Evolutionary conservation across 2,797 vertebrate species (phyloP).

Genomic region (Margarornis squamiger): DNA sequence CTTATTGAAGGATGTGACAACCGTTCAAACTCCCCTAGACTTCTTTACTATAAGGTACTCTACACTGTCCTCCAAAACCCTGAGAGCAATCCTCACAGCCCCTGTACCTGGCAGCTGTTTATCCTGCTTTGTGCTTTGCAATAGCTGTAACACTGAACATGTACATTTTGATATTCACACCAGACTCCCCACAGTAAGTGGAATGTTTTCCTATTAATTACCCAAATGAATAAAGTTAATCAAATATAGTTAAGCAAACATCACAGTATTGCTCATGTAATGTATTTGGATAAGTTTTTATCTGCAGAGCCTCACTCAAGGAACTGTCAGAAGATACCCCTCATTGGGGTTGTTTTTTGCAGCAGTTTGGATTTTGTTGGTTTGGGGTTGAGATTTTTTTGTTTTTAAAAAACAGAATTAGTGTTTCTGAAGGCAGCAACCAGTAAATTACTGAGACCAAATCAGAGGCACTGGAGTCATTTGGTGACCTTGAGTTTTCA

Average conservation of each 20-base stretch:
- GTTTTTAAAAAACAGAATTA: background rate
- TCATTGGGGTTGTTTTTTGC: background rate
- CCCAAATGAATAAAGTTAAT: background rate
- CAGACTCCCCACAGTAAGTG: background rate
- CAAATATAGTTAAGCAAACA: background rate
- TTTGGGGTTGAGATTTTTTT: too few species aligned
- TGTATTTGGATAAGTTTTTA: background rate
- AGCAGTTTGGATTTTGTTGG: background rate
- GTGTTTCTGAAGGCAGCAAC: background rate
- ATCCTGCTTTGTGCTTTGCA: background rate
- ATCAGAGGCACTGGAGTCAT: background rate
- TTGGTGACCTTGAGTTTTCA: background rate
- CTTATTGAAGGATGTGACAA: background rate
- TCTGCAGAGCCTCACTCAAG: background rate
- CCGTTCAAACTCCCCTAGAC: background rate
- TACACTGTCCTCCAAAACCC: background rate
- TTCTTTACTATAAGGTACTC: background rate
- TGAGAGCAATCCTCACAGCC: background rate
- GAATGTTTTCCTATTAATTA: background rate
- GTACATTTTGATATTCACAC: background rate
- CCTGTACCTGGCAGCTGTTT: background rate
- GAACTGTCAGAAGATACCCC: background rate
- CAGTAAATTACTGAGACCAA: background rate
- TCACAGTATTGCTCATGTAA: background rate
- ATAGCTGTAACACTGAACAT: background rate